phyloP scores from a whole-genome alignment of 2,797 vertebrate species.

The Ptychobarbus kaznakovi region DNA sequence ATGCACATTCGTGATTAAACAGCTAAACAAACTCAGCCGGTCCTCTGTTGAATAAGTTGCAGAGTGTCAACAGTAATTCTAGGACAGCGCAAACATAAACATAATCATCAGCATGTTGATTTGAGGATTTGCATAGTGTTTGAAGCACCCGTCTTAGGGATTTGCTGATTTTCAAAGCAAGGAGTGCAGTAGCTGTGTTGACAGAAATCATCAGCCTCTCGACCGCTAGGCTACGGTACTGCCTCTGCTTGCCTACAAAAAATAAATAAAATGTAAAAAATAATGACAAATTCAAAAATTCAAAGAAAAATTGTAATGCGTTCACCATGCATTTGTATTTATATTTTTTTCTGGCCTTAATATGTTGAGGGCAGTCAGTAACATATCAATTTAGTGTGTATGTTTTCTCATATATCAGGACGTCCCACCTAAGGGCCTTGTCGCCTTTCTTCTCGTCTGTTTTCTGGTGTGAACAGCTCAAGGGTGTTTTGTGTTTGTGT shows the following conservation, averaged over 20 bases:
- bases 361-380: slow-evolving; percentile 22
- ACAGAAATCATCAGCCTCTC: neutral
- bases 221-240: neutral
- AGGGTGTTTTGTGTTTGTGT: slow-evolving; percentile 41
- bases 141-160: neutral
- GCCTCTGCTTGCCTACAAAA: neutral
- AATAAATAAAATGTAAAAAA: neutral
- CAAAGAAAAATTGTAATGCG: neutral
- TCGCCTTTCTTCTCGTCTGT: slow-evolving; percentile 9
- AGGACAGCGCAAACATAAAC: slow-evolving; percentile 54
- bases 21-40: slow-evolving; percentile 53
- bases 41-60: slow-evolving; percentile 61
- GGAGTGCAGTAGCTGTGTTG: neutral
- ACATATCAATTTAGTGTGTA: neutral
- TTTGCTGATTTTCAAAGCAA: neutral
- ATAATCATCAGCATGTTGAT: slow-evolving; percentile 59
- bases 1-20: slow-evolving; percentile 59
- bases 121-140: slow-evolving; percentile 38
- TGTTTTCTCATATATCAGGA: slow-evolving; percentile 26
- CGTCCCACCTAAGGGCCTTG: slow-evolving; percentile 23
- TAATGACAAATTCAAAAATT: no score
- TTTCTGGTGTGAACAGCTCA: slow-evolving; percentile 20
- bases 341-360: neutral
- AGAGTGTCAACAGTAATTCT: slow-evolving; percentile 55
- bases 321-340: neutral